Percentiles rank a stretch among this genome's conserved stretches.
These are phyloP conservation scores for Seison nebaliae DNA, from an alignment of 1,140 invertebrate species.

Conservation along the genomic window DNA sequence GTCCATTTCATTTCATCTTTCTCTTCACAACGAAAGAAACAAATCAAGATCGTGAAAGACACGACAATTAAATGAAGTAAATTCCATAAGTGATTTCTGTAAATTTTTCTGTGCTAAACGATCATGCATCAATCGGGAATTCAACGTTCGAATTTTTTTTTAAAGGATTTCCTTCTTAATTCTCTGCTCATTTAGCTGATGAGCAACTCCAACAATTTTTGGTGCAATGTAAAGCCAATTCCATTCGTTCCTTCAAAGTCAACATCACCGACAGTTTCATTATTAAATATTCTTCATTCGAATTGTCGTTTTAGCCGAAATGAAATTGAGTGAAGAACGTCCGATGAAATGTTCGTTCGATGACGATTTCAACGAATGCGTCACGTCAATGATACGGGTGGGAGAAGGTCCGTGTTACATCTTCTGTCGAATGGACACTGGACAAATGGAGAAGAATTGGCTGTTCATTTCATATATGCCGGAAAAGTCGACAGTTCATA, in stretches of 20 bases:
- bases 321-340: neutral
- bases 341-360: slow-evolving; percentile 1
- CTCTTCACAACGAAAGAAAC: no score
- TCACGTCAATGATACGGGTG: slow-evolving; percentile 32
- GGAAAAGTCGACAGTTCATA: slow-evolving; percentile 30
- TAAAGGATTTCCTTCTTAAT: no score
- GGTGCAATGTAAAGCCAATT: neutral
- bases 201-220: slow-evolving; percentile 8
- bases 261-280: slow-evolving; percentile 6
- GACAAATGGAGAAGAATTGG: slow-evolving; percentile 56
- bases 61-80: no score
- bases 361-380: slow-evolving; percentile 3
- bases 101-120: no score
- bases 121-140: slow-evolving; percentile 13
- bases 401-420: slow-evolving; percentile 72
- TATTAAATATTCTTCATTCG: no score
- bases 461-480: slow-evolving; percentile 75
- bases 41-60: no score
- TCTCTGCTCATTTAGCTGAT: no score
- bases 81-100: no score
- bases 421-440: slow-evolving; percentile 53
- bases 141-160: no score
- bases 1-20: no score
- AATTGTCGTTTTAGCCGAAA: no score
- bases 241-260: slow-evolving; percentile 7